A percentile compares a stretch with the other conserved stretches of the same genome.
phyloP scores from a whole-genome alignment of 2,113 vertebrate species.

The Peromyscus californicus region DNA sequence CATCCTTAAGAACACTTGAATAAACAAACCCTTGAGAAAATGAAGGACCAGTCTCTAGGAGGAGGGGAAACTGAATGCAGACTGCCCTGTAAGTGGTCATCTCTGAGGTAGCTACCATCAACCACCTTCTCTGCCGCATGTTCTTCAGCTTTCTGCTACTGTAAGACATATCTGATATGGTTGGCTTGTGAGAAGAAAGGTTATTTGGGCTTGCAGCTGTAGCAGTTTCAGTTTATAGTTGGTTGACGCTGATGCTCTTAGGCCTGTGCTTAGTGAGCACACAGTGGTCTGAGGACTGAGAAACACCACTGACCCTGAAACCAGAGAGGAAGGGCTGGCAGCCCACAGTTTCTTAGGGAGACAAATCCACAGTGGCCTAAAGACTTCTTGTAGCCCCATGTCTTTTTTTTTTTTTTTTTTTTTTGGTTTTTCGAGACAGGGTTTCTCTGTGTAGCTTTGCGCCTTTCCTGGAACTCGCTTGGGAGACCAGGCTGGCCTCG shows the following conservation, averaged over 20 bases:
- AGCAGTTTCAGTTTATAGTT: neutral
- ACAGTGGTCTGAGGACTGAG: neutral
- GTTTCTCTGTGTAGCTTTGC: too few species aligned
- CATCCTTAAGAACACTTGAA: neutral
- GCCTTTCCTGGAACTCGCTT: too few species aligned
- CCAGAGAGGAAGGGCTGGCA: neutral
- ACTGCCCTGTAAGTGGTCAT: fast-evolving
- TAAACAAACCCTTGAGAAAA: neutral
- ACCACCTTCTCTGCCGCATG: neutral
- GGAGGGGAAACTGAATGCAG: neutral
- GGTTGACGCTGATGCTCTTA: fast-evolving
- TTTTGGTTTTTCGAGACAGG: too few species aligned
- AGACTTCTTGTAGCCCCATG: neutral
- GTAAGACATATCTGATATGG: neutral
- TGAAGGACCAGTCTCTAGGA: neutral
- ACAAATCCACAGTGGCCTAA: neutral
- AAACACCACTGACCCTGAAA: neutral
- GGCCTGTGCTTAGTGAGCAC: neutral
- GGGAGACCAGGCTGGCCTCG: too few species aligned
- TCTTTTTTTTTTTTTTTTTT: too few species aligned
- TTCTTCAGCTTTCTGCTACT: neutral
- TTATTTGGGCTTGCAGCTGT: neutral
- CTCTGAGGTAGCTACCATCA: neutral
- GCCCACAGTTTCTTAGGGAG: neutral
- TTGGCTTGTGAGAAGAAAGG: neutral